Conservation (phyloP, 2,113 vertebrate genomes). For the Myotis davidii region DNA sequence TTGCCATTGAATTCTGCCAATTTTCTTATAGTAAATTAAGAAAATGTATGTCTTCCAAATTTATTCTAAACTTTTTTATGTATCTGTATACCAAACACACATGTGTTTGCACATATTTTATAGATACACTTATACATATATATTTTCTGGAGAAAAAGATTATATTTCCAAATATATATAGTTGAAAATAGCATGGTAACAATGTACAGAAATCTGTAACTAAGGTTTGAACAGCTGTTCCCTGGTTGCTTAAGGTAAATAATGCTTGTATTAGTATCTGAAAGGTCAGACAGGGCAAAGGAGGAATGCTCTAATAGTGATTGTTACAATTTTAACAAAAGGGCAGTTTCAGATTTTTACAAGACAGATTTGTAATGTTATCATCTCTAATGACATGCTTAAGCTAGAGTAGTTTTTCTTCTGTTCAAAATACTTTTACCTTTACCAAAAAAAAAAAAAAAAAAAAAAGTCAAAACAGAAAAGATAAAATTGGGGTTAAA, state of each 20-base stretch:
- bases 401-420: neutral
- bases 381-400: neutral
- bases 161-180: neutral
- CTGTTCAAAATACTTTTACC: neutral
- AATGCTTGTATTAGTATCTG: neutral
- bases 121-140: neutral
- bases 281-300: constrained; percentile 42
- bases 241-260: neutral
- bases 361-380: neutral
- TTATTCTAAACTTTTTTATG: neutral
- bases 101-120: neutral
- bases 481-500: neutral
- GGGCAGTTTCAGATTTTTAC: constrained; percentile 6
- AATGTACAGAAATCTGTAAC: neutral
- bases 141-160: neutral
- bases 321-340: neutral
- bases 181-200: neutral
- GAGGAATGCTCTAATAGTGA: neutral
- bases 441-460: neutral
- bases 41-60: neutral
- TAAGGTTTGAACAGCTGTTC: constrained; percentile 30
- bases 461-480: neutral
- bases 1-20: neutral
- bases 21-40: neutral
- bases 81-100: neutral